Evolutionary conservation across 2,888 invertebrate species (phyloP).

Genomic region (Prosapia bicincta): DNA sequence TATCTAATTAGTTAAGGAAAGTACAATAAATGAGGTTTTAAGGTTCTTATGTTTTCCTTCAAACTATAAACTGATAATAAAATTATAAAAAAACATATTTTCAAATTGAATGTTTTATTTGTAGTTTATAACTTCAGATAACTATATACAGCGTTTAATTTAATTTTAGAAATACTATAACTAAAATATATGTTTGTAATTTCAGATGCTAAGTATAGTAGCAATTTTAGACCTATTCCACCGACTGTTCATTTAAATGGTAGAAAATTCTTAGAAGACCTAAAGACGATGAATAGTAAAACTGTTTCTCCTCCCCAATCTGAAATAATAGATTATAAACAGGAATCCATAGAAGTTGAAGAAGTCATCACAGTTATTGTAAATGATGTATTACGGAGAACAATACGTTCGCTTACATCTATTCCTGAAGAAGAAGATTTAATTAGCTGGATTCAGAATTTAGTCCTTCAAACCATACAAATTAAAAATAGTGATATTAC

Average conservation of each 20-base stretch:
- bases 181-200: background rate
- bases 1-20: too few species aligned
- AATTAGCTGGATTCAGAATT: background rate
- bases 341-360: background rate
- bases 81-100: too few species aligned
- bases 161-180: too few species aligned
- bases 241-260: background rate
- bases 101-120: too few species aligned
- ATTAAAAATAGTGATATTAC: background rate
- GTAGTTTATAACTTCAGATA: too few species aligned
- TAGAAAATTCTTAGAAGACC: background rate
- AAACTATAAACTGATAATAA: too few species aligned
- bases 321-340: background rate
- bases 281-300: background rate
- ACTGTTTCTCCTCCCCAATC: background rate
- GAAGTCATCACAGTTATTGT: background rate
- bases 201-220: background rate
- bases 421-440: background rate
- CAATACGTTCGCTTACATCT: background rate
- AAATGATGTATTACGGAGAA: background rate
- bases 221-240: background rate
- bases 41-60: too few species aligned
- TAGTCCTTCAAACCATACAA: background rate
- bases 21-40: too few species aligned
- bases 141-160: too few species aligned